A percentile compares a stretch with the other conserved stretches of the same genome.
These are phyloP conservation scores for Ctenopoma multispine DNA, from an alignment of 2,797 vertebrate genomes.

Conservation along the genomic window DNA sequence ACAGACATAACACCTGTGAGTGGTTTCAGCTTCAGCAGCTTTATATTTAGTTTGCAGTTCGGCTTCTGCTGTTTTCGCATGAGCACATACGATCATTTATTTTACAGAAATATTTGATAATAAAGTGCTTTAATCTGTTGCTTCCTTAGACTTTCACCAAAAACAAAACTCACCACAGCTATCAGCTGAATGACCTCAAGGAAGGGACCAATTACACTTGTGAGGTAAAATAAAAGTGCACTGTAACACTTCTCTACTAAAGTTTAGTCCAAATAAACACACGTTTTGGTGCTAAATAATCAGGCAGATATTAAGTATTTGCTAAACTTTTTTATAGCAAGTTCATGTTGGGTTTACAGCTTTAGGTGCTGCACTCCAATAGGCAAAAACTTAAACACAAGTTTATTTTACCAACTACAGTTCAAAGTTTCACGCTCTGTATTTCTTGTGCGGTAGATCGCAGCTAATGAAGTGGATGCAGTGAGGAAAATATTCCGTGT, in stretches of 20 bases:
- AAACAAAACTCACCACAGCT: slow-evolving; percentile 81
- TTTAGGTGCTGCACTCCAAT: neutral
- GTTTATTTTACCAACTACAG: slow-evolving; percentile 1
- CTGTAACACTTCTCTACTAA: neutral
- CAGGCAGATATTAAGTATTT: neutral
- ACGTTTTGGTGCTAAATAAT: neutral
- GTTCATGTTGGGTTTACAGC: neutral
- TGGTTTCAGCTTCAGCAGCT: slow-evolving; percentile 1
- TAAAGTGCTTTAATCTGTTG: neutral
- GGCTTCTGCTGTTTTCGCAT: neutral
- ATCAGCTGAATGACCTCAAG: slow-evolving; percentile 70
- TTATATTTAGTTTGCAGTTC: neutral
- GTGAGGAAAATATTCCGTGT: slow-evolving; percentile 81
- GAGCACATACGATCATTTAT: neutral
- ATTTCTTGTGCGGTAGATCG: slow-evolving; percentile 72
- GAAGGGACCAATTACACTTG: slow-evolving; percentile 83
- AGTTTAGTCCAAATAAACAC: neutral
- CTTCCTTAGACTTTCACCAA: slow-evolving; percentile 61
- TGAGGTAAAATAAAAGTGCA: slow-evolving; percentile 70
- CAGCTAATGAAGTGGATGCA: slow-evolving; percentile 82
- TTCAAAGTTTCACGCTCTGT: neutral
- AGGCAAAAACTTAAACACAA: neutral
- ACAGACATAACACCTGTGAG: slow-evolving; percentile 77
- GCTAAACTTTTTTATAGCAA: neutral
- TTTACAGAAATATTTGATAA: neutral